A percentile compares a stretch with the other conserved stretches of the same genome.
These are phyloP conservation scores for Aspidiotus destructor DNA, from an alignment of 2,888 invertebrate species.

Conservation along the genomic window DNA sequence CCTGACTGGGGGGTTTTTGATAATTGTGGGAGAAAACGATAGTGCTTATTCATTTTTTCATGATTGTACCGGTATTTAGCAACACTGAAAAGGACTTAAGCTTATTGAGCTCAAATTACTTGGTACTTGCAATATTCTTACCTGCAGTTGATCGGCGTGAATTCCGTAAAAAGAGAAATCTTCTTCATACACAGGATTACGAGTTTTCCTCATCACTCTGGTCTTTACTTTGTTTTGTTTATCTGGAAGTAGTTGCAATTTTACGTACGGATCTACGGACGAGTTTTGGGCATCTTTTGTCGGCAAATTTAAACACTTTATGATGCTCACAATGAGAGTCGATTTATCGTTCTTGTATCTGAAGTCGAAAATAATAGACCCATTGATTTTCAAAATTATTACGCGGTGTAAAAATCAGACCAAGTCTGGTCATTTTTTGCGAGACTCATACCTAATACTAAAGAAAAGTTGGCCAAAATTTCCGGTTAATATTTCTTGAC, in stretches of 20 bases:
- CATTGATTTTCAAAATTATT: background rate
- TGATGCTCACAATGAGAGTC: constrained; percentile 83
- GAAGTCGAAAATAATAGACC: constrained; percentile 36
- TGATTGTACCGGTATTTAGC: too few relatives aligned
- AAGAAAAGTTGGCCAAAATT: constrained; percentile 28
- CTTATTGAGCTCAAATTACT: too few relatives aligned
- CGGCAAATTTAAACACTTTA: constrained; percentile 79
- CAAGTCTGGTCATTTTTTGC: too few relatives aligned
- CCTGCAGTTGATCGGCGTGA: constrained; percentile 68
- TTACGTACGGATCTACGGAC: constrained; percentile 93
- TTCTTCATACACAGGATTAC: constrained; percentile 95
- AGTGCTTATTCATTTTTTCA: too few relatives aligned
- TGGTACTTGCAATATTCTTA: constrained; percentile 36
- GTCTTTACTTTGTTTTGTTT: constrained; percentile 97
- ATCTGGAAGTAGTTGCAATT: constrained; percentile 91
- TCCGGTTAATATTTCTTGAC: constrained; percentile 25
- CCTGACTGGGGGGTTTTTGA: too few relatives aligned
- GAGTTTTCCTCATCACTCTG: constrained; percentile 86
- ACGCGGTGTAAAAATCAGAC: background rate
- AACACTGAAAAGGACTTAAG: too few relatives aligned
- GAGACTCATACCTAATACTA: constrained; percentile 13
- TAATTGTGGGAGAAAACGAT: too few relatives aligned
- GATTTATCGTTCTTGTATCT: constrained; percentile 83
- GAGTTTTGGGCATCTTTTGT: constrained; percentile 70
- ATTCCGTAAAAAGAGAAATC: constrained; percentile 98